These are phyloP conservation scores for Tinamus guttatus DNA, from an alignment of 2,113 vertebrate genomes.

Conservation along the genomic window DNA sequence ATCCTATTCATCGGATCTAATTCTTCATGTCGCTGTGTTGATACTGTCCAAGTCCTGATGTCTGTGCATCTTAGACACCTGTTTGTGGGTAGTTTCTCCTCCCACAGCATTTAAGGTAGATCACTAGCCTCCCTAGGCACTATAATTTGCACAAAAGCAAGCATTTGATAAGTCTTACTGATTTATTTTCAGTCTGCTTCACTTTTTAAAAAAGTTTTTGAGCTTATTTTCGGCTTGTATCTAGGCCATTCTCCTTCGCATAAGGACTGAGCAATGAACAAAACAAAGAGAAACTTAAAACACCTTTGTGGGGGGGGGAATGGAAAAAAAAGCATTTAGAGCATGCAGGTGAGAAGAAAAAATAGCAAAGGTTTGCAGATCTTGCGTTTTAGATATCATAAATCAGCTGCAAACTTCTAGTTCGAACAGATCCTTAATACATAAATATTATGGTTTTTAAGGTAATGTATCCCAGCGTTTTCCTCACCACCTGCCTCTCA, in stretches of 20 bases:
- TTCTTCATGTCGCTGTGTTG: accelerated
- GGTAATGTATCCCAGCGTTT: accelerated
- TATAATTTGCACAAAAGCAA: not conserved
- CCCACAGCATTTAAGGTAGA: accelerated
- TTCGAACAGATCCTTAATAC: not conserved
- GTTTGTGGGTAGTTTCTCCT: not conserved
- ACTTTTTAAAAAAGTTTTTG: not conserved
- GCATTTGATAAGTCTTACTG: not conserved
- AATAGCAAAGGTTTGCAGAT: not conserved
- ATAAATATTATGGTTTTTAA: not conserved
- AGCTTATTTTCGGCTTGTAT: not conserved
- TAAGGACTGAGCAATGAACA: not conserved
- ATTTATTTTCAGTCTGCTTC: not conserved
- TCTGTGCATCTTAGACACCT: not conserved
- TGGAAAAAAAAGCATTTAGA: not conserved
- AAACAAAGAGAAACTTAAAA: not conserved
- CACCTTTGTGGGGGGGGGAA: not conserved
- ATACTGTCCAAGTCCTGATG: not conserved
- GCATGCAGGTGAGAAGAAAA: not conserved
- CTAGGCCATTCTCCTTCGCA: not conserved
- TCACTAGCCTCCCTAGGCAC: not conserved
- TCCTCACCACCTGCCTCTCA: not conserved
- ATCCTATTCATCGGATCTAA: accelerated
- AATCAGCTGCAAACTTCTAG: not conserved
- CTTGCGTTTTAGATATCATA: not conserved